These are phyloP conservation scores for Peromyscus polionotus DNA, from an alignment of 2,113 vertebrate species.

Conservation along the genomic window DNA sequence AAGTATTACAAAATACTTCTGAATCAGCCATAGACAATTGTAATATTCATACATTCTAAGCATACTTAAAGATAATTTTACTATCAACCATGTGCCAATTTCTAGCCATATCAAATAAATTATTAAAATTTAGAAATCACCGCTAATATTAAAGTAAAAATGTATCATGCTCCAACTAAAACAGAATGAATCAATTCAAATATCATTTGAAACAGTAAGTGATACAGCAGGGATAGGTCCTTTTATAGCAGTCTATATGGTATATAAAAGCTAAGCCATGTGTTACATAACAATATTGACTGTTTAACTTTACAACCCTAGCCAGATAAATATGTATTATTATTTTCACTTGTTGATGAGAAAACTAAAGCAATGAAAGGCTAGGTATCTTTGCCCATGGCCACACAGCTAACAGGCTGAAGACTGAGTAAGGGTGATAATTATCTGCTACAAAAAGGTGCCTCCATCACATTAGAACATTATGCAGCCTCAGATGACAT, in stretches of 20 bases:
- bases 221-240: not conserved
- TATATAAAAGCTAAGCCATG: not conserved
- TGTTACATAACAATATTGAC: not conserved
- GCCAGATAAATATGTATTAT: not conserved
- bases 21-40: not conserved
- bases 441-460: not conserved
- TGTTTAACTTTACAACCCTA: not conserved
- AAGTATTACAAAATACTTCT: not conserved
- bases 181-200: slow-evolving; percentile 27
- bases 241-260: not conserved
- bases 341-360: not conserved
- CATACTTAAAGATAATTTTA: not conserved
- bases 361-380: slow-evolving; percentile 46
- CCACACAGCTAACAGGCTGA: not conserved
- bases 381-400: not conserved
- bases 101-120: not conserved
- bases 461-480: not conserved
- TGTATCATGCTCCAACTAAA: not conserved
- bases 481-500: not conserved
- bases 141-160: not conserved
- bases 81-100: not conserved
- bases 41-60: slow-evolving; percentile 23
- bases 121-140: slow-evolving; percentile 42
- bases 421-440: not conserved
- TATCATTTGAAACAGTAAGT: slow-evolving; percentile 25